Evolutionary conservation across 2,888 invertebrate species (phyloP), one percentile per base, ranked within the genome.

Genomic region (Tipula confusa): DNA sequence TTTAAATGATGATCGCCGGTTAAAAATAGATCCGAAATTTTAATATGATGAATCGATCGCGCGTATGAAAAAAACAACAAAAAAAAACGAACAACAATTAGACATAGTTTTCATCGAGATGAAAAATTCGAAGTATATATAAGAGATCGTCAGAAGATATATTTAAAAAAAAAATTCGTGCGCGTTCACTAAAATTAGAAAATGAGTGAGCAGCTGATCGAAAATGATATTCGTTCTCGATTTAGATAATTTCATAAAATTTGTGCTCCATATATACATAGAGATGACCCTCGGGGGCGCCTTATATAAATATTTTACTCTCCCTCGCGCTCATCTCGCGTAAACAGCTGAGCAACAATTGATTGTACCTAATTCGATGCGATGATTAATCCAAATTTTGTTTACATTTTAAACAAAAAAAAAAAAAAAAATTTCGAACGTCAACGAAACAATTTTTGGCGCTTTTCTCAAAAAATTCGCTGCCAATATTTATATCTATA

Each of bases 381-480:
- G 18, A 64, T 64, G 64, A 64, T 64, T 64, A 64, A 64, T 64
- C 64, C 64, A 64, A 64, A 64, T 64, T 64, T 64, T 64, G 64
- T 64, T 64, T 64, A 64, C 64, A 64, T 64, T 64, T 64, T 43
- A 43, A n/a, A 15, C 7, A 43, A 15, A 43, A 43, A 43, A 43
- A 43, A 43, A n/a, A 15, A 11, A 9, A 36, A 1, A 43, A n/a
- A 9, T 15, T 38, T 38, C 24, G 64, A 9, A 64, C 64, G 64
- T 64, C 64, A 64, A 24, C 64, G 24, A 15, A 15, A 15, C 3
- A 6, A 24, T 64, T 64, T 33, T 64, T 64, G 64, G 64, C 64
- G 64, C 64, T 64, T 64, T 64, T 64, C 64, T 64, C 18, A 13
- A 64, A 64, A 11, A 24, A 64, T 64, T 24, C 43, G 7, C 9